Evolutionary conservation across 2,888 invertebrate genomes (phyloP), one percentile per base, ranked within the genome.

Genomic region (Aspidiotus destructor): DNA sequence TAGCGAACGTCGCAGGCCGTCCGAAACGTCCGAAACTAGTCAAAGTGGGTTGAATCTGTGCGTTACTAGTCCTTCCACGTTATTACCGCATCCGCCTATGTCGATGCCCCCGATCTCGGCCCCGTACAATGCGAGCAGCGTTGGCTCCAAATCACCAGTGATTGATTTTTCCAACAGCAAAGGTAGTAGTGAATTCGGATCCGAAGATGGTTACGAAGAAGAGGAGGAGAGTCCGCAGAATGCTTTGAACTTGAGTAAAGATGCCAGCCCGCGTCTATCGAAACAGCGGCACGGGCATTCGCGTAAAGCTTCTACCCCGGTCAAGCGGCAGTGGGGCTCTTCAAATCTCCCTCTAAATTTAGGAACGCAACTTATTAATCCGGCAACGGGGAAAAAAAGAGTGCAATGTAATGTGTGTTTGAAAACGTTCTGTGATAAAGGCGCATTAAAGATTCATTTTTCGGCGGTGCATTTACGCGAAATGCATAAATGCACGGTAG

Each of bases 391-490:
- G 0, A 98, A 98, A 79, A 96, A 96, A 77, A 85, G 98, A 72
- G 97, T 98, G 5, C 93, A 97, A 77, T 99, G 99, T 79, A 94
- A 96, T 75, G 95, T 96, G 55, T 99, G 99, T 77, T 81, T 96
- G 71, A 99, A 99, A 80, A 98, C 98, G 15, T 99, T 99, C 80
- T 99, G 99, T 82, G 99, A 99, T 81, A 99, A 99, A 81, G 99
- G 98, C 71, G 99, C 99, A 1, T 82, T 99, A 40, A 99, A 99
- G 80, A 99, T 99, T 8, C 99, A 99, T 78, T 98, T 97, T 77
- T 96, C 96, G 63, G 99, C 99, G 0, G 99, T 99, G 10, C 99
- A 99, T 77, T 80, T 98, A 70, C 86, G 97, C 54, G 99, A 99
- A 81, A 99, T 99, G 98, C 99, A 99, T 79, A 94, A 94, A 79